Evolutionary conservation across 2,113 vertebrate species (phyloP).

Genomic region (Rhadina sibilatrix): DNA sequence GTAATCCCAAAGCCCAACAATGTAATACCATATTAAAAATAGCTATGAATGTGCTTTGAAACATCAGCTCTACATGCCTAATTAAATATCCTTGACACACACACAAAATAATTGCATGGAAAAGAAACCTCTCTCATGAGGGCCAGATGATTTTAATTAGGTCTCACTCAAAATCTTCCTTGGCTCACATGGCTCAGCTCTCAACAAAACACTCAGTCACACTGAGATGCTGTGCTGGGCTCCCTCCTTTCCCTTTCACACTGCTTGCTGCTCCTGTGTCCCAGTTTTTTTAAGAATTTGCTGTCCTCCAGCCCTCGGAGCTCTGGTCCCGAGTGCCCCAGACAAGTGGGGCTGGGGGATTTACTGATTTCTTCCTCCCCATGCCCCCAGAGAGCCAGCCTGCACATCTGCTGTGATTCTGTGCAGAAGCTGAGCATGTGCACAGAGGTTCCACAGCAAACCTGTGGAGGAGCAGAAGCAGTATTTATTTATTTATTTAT

Average conservation of each 20-base stretch:
- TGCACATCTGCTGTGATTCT: not conserved
- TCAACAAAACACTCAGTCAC: not conserved
- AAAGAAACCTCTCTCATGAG: constrained; percentile 4
- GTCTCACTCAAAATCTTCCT: constrained; percentile 4
- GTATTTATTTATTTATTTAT: not conserved
- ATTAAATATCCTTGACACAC: constrained; percentile 31
- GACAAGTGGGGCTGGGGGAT: not conserved
- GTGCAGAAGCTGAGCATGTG: not conserved
- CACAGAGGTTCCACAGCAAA: not conserved
- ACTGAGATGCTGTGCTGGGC: not conserved
- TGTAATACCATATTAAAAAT: not conserved
- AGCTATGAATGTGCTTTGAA: not conserved
- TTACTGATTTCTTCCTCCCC: not conserved
- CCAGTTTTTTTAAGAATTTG: not conserved
- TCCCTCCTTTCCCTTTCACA: not conserved
- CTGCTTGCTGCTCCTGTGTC: not conserved
- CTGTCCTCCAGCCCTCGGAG: not conserved
- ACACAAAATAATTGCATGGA: not conserved
- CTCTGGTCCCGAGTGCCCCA: not conserved
- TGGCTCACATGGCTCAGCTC: not conserved
- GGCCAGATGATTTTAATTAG: constrained; percentile 54
- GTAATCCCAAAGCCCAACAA: not conserved
- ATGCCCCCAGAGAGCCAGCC: not conserved
- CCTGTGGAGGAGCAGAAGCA: not conserved
- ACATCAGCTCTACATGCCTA: not conserved